These are phyloP conservation scores for Lasioglossum albipes DNA, from an alignment of 1,140 invertebrate genomes.

Conservation along the genomic window DNA sequence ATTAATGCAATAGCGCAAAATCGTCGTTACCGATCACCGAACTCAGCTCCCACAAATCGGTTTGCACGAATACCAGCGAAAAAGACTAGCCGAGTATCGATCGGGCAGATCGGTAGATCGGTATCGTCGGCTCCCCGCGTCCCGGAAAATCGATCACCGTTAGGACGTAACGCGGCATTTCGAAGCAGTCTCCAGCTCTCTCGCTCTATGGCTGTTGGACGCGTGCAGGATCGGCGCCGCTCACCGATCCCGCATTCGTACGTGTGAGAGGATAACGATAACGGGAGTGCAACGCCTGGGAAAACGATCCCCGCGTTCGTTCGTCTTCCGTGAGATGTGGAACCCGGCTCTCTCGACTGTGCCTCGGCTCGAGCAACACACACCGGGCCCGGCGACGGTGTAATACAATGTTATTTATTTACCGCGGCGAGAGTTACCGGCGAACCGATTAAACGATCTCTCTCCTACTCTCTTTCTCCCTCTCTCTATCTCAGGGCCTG, in stretches of 20 bases:
- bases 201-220: no score
- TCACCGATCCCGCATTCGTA: slow-evolving; percentile 52
- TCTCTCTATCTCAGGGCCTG: neutral
- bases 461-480: no score
- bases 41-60: no score
- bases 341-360: neutral
- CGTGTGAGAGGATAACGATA: slow-evolving; percentile 64
- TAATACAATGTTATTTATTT: slow-evolving; percentile 57
- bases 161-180: slow-evolving; percentile 38
- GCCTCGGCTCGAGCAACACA: no score
- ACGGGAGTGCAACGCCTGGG: slow-evolving; percentile 63
- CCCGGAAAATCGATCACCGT: slow-evolving; percentile 49
- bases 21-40: no score
- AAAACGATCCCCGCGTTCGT: slow-evolving; percentile 58
- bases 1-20: no score
- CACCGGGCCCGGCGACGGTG: slow-evolving; percentile 1
- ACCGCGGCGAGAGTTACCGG: slow-evolving; percentile 14
- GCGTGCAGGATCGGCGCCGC: slow-evolving; percentile 29
- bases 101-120: neutral
- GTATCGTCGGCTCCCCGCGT: slow-evolving; percentile 12
- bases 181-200: neutral
- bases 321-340: slow-evolving; percentile 57
- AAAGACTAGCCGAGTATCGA: neutral
- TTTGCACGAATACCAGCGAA: no score
- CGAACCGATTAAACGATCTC: slow-evolving; percentile 47